A percentile compares a stretch with the other conserved stretches of the same genome.
Evolutionary conservation across 2,113 vertebrate species (phyloP).

Genomic region (Bubo scandiacus): DNA sequence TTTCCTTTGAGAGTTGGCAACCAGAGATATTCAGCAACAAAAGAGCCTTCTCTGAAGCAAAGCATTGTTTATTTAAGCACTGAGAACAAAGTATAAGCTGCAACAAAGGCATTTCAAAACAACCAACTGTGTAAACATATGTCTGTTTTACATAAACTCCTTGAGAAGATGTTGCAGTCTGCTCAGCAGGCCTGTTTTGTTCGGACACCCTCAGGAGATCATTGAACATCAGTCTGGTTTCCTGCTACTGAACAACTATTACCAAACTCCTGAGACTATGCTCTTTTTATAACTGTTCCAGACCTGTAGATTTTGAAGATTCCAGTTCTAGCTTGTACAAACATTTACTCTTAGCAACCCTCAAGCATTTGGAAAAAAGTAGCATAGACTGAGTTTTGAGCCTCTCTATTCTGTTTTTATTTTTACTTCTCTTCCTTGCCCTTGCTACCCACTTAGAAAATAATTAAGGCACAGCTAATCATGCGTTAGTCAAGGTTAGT

Average conservation of each 20-base stretch:
- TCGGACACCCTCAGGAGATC: slow-evolving; percentile 6
- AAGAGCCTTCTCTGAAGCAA: neutral
- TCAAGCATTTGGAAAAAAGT: neutral
- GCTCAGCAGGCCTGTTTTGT: slow-evolving; percentile 6
- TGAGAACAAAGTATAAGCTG: neutral
- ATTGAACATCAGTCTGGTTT: neutral
- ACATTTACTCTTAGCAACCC: neutral
- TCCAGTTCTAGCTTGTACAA: neutral
- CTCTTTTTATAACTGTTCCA: neutral
- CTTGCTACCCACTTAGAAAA: neutral
- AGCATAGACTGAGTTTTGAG: neutral
- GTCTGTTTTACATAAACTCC: slow-evolving; percentile 35
- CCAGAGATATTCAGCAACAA: neutral
- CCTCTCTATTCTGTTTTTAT: neutral
- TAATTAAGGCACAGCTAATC: neutral
- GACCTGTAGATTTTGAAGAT: neutral
- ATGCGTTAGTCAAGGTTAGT: neutral
- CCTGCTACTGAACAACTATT: neutral
- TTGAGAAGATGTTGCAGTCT: neutral
- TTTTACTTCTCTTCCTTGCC: neutral
- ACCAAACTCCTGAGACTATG: neutral
- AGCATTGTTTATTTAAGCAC: slow-evolving; percentile 11
- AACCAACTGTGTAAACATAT: slow-evolving; percentile 30
- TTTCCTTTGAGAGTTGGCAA: neutral
- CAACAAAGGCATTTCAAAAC: slow-evolving; percentile 43